Conservation (phyloP, 30 jellyfish, hydroid and myxozoan species). For the Catostylus mosaicus region DNA sequence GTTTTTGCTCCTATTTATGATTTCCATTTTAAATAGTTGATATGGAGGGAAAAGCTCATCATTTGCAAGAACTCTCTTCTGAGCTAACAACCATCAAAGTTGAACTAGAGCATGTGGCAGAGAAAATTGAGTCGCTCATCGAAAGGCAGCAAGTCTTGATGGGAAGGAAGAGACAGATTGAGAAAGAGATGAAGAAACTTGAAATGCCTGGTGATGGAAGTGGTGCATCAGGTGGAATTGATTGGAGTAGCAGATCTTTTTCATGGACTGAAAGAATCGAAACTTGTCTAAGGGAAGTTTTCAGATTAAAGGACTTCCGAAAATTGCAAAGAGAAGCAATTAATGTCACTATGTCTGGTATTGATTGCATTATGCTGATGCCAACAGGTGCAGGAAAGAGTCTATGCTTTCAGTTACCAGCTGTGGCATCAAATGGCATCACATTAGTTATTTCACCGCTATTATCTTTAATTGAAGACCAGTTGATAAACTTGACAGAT, state of each 20-base stretch:
- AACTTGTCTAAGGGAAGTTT: conserved; percentile 25
- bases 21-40: too few species aligned
- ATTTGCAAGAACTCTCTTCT: conserved; percentile 24
- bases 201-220: background rate
- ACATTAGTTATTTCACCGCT: conserved; percentile 86
- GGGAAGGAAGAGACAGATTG: conserved; percentile 15
- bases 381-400: conserved; percentile 99
- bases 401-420: conserved; percentile 91
- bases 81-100: conserved; percentile 39
- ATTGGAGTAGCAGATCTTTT: conserved; percentile 73
- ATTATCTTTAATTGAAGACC: conserved; percentile 86
- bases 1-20: too few species aligned
- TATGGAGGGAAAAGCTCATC: conserved; percentile 41
- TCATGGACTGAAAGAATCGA: conserved; percentile 68
- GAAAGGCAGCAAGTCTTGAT: conserved; percentile 47
- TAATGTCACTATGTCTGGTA: conserved; percentile 77
- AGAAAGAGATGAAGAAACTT: conserved; percentile 5
- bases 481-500: conserved; percentile 53
- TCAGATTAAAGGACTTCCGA: conserved; percentile 57
- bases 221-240: conserved; percentile 10
- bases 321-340: conserved; percentile 81
- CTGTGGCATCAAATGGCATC: conserved; percentile 68
- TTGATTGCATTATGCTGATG: conserved; percentile 82
- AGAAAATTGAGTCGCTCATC: conserved; percentile 33
- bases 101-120: conserved; percentile 44